A percentile compares a stretch with the other conserved stretches of the same genome.
Evolutionary conservation across 2,797 vertebrate species (phyloP).

Genomic region (Heteromormyrus szaboi): DNA sequence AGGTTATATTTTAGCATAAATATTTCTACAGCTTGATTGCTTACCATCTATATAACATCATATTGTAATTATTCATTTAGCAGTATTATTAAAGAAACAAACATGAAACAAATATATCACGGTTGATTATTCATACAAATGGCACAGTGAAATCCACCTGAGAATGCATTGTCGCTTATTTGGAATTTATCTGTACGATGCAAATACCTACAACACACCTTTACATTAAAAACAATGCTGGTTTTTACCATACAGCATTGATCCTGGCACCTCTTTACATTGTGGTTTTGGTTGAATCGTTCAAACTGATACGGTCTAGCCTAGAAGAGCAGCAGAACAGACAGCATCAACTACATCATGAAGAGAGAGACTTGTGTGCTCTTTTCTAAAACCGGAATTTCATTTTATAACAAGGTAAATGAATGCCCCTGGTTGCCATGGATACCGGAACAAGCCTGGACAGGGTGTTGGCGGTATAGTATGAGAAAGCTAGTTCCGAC

Average conservation of each 20-base stretch:
- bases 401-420: slow-evolving; percentile 13
- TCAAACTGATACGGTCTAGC: not conserved
- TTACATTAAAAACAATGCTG: not conserved
- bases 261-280: not conserved
- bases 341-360: not conserved
- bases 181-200: not conserved
- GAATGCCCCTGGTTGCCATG: slow-evolving; percentile 8
- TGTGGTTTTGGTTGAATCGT: not conserved
- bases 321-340: not conserved
- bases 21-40: not conserved
- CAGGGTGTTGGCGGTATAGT: not conserved
- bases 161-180: not conserved
- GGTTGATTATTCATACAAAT: not conserved
- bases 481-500: not conserved
- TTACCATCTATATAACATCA: not conserved
- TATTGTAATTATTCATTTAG: not conserved
- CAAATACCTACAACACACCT: not conserved
- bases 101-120: not conserved
- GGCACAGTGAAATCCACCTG: not conserved
- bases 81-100: not conserved
- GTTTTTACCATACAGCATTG: not conserved
- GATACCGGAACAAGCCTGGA: not conserved
- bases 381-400: not conserved
- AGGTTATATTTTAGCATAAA: not conserved
- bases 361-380: not conserved